phyloP scores from a whole-genome alignment of 1,140 invertebrate genomes.

The Manduca sexta region DNA sequence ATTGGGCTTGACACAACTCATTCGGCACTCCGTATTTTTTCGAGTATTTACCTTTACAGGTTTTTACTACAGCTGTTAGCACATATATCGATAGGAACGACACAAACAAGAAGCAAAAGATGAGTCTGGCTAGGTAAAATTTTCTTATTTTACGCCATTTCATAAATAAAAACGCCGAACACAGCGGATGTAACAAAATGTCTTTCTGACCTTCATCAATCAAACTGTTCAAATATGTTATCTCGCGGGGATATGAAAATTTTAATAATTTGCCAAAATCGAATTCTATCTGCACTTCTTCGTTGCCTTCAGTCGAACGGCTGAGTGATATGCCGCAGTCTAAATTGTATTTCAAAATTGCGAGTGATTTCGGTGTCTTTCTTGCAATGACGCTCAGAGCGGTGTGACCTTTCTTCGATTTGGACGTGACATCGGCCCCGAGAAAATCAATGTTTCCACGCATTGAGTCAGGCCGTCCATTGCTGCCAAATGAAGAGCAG shows the following conservation, averaged over 20 bases:
- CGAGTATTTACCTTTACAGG: slow-evolving; percentile 53
- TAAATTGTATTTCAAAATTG: slow-evolving; percentile 73
- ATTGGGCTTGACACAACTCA: slow-evolving; percentile 71
- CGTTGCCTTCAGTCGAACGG: slow-evolving; percentile 71
- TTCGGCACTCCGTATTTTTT: slow-evolving; percentile 58
- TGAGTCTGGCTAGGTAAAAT: slow-evolving; percentile 76
- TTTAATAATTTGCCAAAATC: slow-evolving; percentile 76
- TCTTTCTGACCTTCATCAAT: slow-evolving; percentile 76
- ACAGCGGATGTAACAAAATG: slow-evolving; percentile 76
- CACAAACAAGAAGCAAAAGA: slow-evolving; percentile 77
- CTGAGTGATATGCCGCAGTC: slow-evolving; percentile 75
- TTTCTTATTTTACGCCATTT: slow-evolving; percentile 80
- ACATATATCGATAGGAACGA: slow-evolving; percentile 76
- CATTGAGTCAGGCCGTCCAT: slow-evolving; percentile 76
- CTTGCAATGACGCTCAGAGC: slow-evolving; percentile 76
- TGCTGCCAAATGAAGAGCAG: slow-evolving; percentile 80
- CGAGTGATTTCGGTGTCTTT: slow-evolving; percentile 75
- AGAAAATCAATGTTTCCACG: slow-evolving; percentile 77
- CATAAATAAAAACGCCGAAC: slow-evolving; percentile 76
- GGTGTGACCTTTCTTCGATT: slow-evolving; percentile 75
- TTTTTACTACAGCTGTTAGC: slow-evolving; percentile 71
- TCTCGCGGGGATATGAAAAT: slow-evolving; percentile 74
- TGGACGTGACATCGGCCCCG: slow-evolving; percentile 78
- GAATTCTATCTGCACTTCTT: slow-evolving; percentile 76
- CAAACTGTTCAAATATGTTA: slow-evolving; percentile 76